Conservation (phyloP, 2,888 invertebrate genomes). For the Plagiodera versicolora region DNA sequence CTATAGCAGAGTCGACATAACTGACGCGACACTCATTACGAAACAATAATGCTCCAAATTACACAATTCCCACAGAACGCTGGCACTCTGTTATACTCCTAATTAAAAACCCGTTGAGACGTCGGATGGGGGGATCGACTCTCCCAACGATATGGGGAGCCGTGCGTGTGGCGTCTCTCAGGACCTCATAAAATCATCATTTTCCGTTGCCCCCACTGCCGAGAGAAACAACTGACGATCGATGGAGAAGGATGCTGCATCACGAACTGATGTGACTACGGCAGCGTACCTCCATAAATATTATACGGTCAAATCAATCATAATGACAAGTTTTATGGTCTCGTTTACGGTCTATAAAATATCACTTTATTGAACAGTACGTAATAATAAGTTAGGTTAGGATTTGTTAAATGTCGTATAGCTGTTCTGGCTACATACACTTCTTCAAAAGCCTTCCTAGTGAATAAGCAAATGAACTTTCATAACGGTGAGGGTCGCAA, state of each 20-base stretch:
- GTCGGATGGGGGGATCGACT: slow-evolving; percentile 10
- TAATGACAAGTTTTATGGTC: not conserved
- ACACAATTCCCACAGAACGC: not conserved
- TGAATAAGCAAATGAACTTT: too few species aligned
- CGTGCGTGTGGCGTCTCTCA: slow-evolving; percentile 26
- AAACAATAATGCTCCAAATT: slow-evolving; percentile 4
- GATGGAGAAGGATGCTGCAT: not conserved
- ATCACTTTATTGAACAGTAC: not conserved
- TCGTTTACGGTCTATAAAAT: not conserved
- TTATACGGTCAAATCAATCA: not conserved
- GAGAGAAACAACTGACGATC: not conserved
- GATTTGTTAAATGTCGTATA: too few species aligned
- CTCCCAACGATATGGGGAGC: slow-evolving; percentile 8
- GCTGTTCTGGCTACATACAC: too few species aligned
- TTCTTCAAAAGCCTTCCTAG: too few species aligned
- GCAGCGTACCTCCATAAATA: not conserved
- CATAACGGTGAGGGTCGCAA: too few species aligned
- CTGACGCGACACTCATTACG: not conserved
- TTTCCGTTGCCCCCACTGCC: slow-evolving; percentile 10
- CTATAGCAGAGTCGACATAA: too few species aligned
- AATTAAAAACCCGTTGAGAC: slow-evolving; percentile 28
- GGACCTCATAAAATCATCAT: slow-evolving; percentile 27
- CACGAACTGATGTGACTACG: not conserved
- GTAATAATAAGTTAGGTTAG: not conserved
- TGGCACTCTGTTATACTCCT: slow-evolving; percentile 18